These are phyloP conservation scores for Marasmarcha lunaedactyla DNA, from an alignment of 2,888 invertebrate species.

Conservation along the genomic window DNA sequence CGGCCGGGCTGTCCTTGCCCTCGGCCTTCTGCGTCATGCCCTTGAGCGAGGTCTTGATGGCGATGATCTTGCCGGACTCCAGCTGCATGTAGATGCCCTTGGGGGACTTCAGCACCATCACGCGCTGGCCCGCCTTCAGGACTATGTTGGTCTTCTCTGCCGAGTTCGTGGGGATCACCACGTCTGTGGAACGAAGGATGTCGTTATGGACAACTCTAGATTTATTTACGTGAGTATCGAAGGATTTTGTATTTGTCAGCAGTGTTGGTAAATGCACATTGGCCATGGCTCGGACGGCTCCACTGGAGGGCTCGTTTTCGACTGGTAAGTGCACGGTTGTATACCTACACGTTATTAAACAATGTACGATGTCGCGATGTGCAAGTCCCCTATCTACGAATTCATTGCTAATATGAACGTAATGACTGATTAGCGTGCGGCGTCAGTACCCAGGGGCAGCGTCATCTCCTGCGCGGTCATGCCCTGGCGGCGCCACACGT, in stretches of 20 bases:
- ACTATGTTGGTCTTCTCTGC: conserved; percentile 91
- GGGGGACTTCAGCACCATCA: conserved; percentile 93
- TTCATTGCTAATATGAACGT: too few relatives aligned
- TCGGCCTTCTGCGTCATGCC: conserved; percentile 56
- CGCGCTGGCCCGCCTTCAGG: conserved; percentile 92
- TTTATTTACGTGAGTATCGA: too few relatives aligned
- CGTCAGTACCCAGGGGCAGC: conserved; percentile 85
- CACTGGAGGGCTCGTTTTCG: too few relatives aligned
- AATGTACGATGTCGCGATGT: too few relatives aligned
- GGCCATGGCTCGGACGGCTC: too few relatives aligned
- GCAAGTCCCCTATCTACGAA: too few relatives aligned
- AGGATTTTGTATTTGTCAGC: too few relatives aligned
- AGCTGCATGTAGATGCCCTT: conserved; percentile 97
- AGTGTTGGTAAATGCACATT: too few relatives aligned
- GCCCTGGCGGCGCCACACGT: conserved; percentile 92
- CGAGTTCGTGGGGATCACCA: conserved; percentile 92
- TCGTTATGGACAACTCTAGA: too few relatives aligned
- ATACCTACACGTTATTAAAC: too few relatives aligned
- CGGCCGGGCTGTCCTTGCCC: conserved; percentile 44
- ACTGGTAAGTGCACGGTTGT: too few relatives aligned
- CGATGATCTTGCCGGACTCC: conserved; percentile 94
- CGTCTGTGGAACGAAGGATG: conserved; percentile 68
- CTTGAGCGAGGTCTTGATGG: conserved; percentile 85
- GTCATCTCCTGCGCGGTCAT: conserved; percentile 97
- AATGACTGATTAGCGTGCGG: too few relatives aligned